Base-by-base conservation (phyloP, 2,797 vertebrate species). In the Molossus molossus region DNA sequence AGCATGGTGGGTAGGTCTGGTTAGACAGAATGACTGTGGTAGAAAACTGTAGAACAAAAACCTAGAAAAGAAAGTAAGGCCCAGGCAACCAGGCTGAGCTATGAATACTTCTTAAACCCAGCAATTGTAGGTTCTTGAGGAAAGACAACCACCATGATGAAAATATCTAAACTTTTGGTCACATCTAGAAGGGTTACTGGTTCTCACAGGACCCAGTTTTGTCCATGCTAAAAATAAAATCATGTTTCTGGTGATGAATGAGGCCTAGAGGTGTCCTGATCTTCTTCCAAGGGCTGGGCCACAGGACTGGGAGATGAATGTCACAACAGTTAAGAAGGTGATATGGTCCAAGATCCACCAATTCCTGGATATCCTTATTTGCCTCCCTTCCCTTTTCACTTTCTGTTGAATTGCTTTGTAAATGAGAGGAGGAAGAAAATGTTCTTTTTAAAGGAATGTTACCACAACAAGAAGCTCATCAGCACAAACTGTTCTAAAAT, bases 391-490 rank as follows among this genome's bases (percentile, higher is more conserved):
- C 85, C 93, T 97, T 96, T 95, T 80, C 57, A 85, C 75, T 85
- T 96, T 90, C 50, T 96, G 14, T 55, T 95, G 87, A 95, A 87
- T 94, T 94, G 84, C 96, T 97, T 95, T 96, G 92, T 97, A 75
- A 97, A 93, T 94, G 95, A 95, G 76, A 57, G n/a, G 96, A 97
- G 77, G 95, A 96, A 97, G 81, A 97, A 97, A 98, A 97, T 96
- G 96, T 95, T 72, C 58, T 37, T 40, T 94, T 89, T 89, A 94
- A 64, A 90, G 72, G 69, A 96, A 18, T 97, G 33, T 67, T 86
- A 88, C 92, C 69, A 91, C 92, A 96, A 87, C 90, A 91, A 70
- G 25, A 92, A 93, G 67, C 81, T 65, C 87, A 64, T 91, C 94
- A 96, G 95, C 93, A 96, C 91, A 79, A 83, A 96, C 80, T 96